phyloP scores from a whole-genome alignment of 2,113 vertebrate species.

The Hippoglossus stenolepis region DNA sequence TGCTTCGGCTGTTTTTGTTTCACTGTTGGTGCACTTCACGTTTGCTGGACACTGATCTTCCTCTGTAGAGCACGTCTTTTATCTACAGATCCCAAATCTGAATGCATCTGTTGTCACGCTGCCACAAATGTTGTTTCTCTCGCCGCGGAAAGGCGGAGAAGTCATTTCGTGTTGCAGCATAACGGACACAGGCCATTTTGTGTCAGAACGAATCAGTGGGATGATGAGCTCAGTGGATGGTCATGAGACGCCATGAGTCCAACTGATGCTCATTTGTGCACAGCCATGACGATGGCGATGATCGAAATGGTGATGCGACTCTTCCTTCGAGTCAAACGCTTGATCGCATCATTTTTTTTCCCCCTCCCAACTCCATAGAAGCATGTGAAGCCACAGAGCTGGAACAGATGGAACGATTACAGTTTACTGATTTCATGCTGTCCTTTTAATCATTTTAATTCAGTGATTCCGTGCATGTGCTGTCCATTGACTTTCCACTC shows the following conservation, averaged over 20 bases:
- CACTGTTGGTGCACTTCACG: constrained; percentile 4
- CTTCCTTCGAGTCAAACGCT: constrained; percentile 58
- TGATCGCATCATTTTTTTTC: constrained; percentile 19
- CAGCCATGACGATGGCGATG: constrained; percentile 36
- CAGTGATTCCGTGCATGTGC: constrained; percentile 28
- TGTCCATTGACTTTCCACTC: constrained; percentile 28
- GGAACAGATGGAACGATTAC: constrained; percentile 59
- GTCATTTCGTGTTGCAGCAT: constrained; percentile 55
- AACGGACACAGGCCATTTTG: constrained; percentile 61
- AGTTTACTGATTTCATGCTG: constrained; percentile 56
- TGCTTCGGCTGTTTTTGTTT: constrained; percentile 25
- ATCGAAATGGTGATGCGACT: constrained; percentile 35
- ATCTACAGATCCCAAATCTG: constrained; percentile 46
- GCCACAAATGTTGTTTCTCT: constrained; percentile 53
- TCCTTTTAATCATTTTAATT: constrained; percentile 32
- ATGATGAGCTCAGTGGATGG: constrained; percentile 52
- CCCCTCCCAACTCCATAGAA: constrained; percentile 30
- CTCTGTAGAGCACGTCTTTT: neutral
- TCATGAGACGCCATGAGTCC: constrained; percentile 52
- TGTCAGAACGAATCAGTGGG: constrained; percentile 66
- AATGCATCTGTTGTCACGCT: constrained; percentile 51
- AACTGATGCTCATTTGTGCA: constrained; percentile 62
- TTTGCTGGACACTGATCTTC: constrained; percentile 19
- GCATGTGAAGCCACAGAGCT: constrained; percentile 50
- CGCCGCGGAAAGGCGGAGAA: constrained; percentile 35